phyloP scores from a whole-genome alignment of 2,797 vertebrate species.

The Anguilla marmorata region DNA sequence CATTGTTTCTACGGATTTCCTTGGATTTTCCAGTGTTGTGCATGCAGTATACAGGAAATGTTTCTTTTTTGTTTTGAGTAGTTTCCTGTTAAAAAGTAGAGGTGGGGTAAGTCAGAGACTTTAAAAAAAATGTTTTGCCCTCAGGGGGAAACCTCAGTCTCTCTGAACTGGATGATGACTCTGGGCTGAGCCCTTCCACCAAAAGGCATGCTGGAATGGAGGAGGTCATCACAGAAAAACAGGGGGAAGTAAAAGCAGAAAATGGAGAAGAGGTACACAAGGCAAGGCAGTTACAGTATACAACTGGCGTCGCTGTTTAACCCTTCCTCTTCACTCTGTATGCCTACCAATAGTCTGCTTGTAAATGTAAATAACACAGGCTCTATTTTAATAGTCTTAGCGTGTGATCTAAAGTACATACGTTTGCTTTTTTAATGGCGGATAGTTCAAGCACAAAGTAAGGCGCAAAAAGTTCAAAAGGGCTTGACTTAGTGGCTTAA shows the following conservation, averaged over 20 bases:
- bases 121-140: not conserved
- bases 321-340: not conserved
- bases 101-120: not conserved
- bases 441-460: no score
- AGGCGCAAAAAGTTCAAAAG: no score
- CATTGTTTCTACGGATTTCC: not conserved
- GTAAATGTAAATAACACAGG: not conserved
- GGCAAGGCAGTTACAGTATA: not conserved
- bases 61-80: not conserved
- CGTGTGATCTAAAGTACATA: no score
- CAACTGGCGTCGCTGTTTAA: not conserved
- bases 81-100: not conserved
- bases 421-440: no score
- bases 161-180: conserved; percentile 59
- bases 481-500: no score
- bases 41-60: not conserved
- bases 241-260: not conserved
- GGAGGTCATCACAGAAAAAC: conserved; percentile 44
- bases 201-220: conserved; percentile 36
- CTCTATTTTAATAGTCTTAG: no score
- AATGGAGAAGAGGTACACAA: conserved; percentile 24
- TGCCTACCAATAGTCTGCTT: not conserved
- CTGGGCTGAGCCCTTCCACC: conserved; percentile 51
- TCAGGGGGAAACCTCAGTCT: conserved; percentile 62
- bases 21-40: not conserved